Evolutionary conservation across 1,140 invertebrate genomes (phyloP).

Genomic region (Ctenoplectra terminalis): DNA sequence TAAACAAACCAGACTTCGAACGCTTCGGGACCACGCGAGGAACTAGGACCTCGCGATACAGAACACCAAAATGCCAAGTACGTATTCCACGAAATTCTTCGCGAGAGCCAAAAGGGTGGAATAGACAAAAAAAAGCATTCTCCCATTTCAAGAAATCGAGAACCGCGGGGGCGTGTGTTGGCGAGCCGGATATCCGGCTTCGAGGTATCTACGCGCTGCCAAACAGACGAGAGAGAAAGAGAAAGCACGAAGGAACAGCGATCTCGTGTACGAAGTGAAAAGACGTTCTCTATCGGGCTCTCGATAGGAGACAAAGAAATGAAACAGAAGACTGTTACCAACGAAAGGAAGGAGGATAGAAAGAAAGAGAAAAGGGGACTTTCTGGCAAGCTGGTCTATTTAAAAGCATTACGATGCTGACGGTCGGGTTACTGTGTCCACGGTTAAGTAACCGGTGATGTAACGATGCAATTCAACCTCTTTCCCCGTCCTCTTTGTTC

Average conservation of each 20-base stretch:
- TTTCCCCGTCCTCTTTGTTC: constrained; percentile 47
- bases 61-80: too few species aligned
- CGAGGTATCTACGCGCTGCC: background rate
- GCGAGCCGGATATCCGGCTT: constrained; percentile 23
- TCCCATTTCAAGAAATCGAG: constrained; percentile 36
- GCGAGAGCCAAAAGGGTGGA: background rate
- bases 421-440: constrained; percentile 44
- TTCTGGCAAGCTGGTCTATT: constrained; percentile 49
- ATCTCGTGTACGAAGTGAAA: background rate
- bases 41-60: too few species aligned
- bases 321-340: background rate
- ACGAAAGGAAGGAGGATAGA: background rate
- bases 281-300: background rate
- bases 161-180: constrained; percentile 4
- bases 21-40: too few species aligned
- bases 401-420: constrained; percentile 56
- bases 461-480: constrained; percentile 63
- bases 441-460: constrained; percentile 68
- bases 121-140: background rate
- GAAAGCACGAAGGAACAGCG: background rate
- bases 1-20: too few species aligned
- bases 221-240: background rate
- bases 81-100: too few species aligned
- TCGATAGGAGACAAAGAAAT: background rate
- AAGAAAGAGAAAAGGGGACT: background rate